Percentiles rank a stretch among this genome's conserved stretches.
These are phyloP conservation scores for Clarias magur DNA, from an alignment of 2,113 vertebrate species.

Conservation along the genomic window DNA sequence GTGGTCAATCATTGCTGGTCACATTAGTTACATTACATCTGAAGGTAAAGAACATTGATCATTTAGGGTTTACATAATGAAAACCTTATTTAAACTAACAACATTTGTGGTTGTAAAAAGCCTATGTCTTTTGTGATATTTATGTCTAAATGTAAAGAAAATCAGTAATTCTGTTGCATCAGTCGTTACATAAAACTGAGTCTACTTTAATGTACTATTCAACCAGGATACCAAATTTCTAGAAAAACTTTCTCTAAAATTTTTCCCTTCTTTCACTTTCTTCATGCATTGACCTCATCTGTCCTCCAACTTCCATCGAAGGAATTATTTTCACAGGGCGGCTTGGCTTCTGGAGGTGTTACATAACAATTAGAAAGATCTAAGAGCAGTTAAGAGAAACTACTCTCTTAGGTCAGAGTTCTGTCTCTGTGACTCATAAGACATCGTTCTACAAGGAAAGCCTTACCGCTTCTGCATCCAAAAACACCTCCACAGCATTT, in stretches of 20 bases:
- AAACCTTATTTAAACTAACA: not conserved
- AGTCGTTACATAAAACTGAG: not conserved
- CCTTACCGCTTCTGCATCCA: not conserved
- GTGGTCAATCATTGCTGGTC: not conserved
- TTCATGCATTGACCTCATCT: not conserved
- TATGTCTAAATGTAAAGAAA: not conserved
- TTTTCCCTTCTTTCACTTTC: not conserved
- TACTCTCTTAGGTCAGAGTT: not conserved
- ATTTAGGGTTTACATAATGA: not conserved
- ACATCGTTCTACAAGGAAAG: not conserved
- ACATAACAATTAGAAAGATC: not conserved
- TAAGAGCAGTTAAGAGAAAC: not conserved
- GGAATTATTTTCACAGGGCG: not conserved
- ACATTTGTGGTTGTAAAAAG: not conserved
- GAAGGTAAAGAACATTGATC: not conserved
- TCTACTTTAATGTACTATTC: not conserved
- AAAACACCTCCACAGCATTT: not conserved
- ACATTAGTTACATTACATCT: not conserved
- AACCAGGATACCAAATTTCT: not conserved
- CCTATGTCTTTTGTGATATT: not conserved
- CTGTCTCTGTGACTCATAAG: not conserved
- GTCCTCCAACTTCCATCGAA: not conserved
- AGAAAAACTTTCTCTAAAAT: not conserved
- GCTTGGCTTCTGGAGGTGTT: not conserved
- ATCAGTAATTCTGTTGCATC: not conserved